Evolutionary conservation across 2,797 vertebrate species (phyloP).

Genomic region (Typhlichthys subterraneus): DNA sequence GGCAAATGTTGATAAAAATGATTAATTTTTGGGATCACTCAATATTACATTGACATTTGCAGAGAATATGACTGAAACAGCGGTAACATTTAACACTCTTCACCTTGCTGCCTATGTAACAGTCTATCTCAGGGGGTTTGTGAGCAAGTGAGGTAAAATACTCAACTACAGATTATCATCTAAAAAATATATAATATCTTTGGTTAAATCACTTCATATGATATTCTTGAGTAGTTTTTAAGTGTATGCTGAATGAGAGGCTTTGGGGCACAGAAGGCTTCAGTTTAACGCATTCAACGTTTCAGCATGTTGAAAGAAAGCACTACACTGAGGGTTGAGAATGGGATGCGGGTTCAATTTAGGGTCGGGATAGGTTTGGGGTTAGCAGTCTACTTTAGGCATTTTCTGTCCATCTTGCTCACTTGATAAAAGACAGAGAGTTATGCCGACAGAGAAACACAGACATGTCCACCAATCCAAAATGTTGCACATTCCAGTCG

Average conservation of each 20-base stretch:
- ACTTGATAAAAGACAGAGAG: constrained; percentile 67
- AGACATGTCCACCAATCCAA: constrained; percentile 75
- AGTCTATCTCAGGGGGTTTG: constrained; percentile 44
- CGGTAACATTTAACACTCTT: constrained; percentile 16
- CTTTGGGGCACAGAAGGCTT: constrained; percentile 54
- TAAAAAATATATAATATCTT: constrained; percentile 65
- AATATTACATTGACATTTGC: constrained; percentile 24
- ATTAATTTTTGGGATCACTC: constrained; percentile 15
- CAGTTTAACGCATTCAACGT: constrained; percentile 76
- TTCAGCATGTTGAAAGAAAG: constrained; percentile 96
- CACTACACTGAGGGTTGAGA: constrained; percentile 75
- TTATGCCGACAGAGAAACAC: constrained; percentile 52
- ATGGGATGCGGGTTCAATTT: constrained; percentile 43
- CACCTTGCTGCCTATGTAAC: constrained; percentile 35
- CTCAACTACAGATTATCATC: constrained; percentile 48
- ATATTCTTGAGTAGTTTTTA: constrained; percentile 31
- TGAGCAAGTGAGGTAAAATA: constrained; percentile 42
- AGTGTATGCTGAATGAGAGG: constrained; percentile 42
- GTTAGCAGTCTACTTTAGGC: constrained; percentile 61
- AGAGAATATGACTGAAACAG: constrained; percentile 20
- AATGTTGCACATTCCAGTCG: constrained; percentile 70
- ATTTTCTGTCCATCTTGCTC: constrained; percentile 56
- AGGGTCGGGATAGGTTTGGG: constrained; percentile 37
- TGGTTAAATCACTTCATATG: constrained; percentile 66
- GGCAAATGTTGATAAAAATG: constrained; percentile 49